Conservation (phyloP, 2,797 vertebrate species). For the Oophaga sylvatica region DNA sequence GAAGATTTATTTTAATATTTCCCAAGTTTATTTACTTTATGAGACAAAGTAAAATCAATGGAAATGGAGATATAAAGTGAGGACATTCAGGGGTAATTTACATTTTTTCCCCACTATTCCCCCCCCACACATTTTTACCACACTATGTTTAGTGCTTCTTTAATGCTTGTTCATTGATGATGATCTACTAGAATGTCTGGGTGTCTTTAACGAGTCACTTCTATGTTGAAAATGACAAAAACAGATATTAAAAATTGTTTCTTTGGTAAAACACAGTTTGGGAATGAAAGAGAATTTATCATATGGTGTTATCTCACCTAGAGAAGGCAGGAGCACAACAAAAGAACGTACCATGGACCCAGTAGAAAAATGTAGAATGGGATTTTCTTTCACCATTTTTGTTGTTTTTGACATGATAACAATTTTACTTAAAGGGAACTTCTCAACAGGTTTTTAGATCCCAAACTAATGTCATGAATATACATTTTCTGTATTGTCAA, state of each 20-base stretch:
- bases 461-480: too few relatives aligned
- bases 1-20: background rate
- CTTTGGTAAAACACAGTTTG: constrained; percentile 44
- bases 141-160: background rate
- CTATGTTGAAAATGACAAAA: background rate
- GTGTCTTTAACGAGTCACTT: background rate
- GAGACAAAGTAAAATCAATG: background rate
- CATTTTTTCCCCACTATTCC: too few relatives aligned
- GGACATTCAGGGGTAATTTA: background rate
- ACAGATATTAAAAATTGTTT: background rate
- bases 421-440: too few relatives aligned
- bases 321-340: background rate
- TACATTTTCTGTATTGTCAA: too few relatives aligned
- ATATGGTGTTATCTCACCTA: background rate
- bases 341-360: background rate
- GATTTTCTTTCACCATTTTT: background rate
- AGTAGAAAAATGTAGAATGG: background rate
- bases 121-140: too few relatives aligned
- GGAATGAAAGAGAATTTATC: constrained; percentile 36
- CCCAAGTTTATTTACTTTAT: background rate
- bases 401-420: too few relatives aligned
- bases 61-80: background rate
- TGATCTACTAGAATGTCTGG: background rate
- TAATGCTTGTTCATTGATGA: background rate
- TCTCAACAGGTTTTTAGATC: too few relatives aligned